Evolutionary conservation across 1,140 invertebrate species (phyloP).

Genomic region (Drosophila sucinea): DNA sequence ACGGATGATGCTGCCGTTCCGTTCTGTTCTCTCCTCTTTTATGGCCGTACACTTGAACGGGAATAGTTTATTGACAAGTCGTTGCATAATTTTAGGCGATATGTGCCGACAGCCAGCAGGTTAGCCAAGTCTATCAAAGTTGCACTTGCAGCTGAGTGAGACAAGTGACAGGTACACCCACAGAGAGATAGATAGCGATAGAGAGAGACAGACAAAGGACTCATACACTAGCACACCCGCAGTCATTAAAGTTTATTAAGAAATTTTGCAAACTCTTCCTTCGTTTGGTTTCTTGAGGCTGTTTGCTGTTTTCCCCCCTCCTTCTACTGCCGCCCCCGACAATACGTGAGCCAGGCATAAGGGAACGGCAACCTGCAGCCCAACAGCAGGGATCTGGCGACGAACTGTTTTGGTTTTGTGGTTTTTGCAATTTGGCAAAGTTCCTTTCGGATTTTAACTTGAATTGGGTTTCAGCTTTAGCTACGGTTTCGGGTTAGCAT

Average conservation of each 20-base stretch:
- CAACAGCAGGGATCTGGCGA: constrained; percentile 29
- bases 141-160: constrained; percentile 44
- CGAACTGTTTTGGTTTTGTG: constrained; percentile 62
- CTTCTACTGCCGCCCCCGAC: not conserved
- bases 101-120: constrained; percentile 25
- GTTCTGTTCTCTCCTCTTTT: constrained; percentile 35
- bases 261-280: constrained; percentile 63
- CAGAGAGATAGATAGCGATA: constrained; percentile 6
- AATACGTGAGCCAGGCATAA: constrained; percentile 16
- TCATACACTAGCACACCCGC: constrained; percentile 61
- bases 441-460: constrained; percentile 60
- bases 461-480: constrained; percentile 40
- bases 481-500: constrained; percentile 26
- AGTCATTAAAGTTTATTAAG: constrained; percentile 81
- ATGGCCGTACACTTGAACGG: constrained; percentile 8
- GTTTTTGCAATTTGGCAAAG: constrained; percentile 62
- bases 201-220: constrained; percentile 30
- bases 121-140: constrained; percentile 70
- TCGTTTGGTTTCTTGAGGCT: constrained; percentile 31
- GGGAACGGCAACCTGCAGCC: constrained; percentile 23
- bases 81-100: constrained; percentile 54
- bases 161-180: constrained; percentile 19
- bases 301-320: not conserved
- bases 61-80: constrained; percentile 35
- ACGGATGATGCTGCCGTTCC: constrained; percentile 1